Evolutionary conservation across 2,888 invertebrate genomes (phyloP).

Genomic region (Chymomyza amoena): DNA sequence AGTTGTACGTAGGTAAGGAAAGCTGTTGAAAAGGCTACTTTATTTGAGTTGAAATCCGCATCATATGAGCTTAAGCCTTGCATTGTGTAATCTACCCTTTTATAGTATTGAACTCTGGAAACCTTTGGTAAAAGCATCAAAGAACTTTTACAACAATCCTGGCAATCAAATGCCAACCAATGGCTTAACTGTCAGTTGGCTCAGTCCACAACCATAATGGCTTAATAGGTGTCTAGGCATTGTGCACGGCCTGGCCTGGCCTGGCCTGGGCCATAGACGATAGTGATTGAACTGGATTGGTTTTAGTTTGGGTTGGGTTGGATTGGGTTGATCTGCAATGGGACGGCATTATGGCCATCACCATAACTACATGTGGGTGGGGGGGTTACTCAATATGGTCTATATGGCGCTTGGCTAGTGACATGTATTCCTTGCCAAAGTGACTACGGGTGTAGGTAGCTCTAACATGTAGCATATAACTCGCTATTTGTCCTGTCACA

Average conservation of each 20-base stretch:
- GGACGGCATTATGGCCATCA: background rate
- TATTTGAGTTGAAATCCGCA: background rate
- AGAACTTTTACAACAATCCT: background rate
- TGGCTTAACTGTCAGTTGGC: background rate
- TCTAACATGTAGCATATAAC: background rate
- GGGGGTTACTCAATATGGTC: background rate
- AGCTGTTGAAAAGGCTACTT: background rate
- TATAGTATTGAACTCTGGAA: background rate
- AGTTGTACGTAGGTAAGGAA: background rate
- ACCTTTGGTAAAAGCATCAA: background rate
- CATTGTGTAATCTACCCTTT: background rate
- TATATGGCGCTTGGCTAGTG: background rate
- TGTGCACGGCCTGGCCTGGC: background rate
- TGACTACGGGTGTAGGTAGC: background rate
- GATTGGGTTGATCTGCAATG: background rate
- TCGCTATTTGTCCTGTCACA: background rate
- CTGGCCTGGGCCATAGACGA: background rate
- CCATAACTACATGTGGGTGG: background rate
- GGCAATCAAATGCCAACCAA: background rate
- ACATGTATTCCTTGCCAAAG: background rate
- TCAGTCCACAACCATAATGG: background rate
- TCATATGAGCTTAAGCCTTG: background rate
- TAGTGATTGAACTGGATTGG: background rate
- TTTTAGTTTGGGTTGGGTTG: slow-evolving; percentile 29
- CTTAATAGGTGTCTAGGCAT: background rate